Conservation (phyloP, 2,888 invertebrate genomes). For the Folsomia manolachei region DNA sequence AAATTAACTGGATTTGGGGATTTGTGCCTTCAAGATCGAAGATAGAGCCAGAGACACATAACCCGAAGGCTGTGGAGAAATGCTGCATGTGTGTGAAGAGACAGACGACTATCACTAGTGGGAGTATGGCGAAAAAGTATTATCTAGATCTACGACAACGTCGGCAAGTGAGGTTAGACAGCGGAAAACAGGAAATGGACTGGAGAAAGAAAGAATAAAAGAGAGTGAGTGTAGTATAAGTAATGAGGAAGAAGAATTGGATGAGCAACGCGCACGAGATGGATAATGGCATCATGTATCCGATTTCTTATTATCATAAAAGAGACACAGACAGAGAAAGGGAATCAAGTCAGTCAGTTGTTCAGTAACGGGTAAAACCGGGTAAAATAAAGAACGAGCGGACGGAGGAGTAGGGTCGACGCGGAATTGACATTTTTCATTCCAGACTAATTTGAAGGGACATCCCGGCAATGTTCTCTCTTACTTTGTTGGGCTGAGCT, state of each 20-base stretch:
- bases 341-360: slow-evolving; percentile 9
- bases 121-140: no score
- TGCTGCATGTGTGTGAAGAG: no score
- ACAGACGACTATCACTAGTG: background rate
- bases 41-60: no score
- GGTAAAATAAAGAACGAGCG: slow-evolving; percentile 6
- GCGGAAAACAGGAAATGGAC: slow-evolving; percentile 1
- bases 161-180: background rate
- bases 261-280: slow-evolving; percentile 6
- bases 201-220: background rate
- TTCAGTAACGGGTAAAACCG: no score
- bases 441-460: slow-evolving; percentile 43
- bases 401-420: slow-evolving; percentile 4
- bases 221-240: background rate
- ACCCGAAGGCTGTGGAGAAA: background rate
- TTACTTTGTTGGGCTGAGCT: slow-evolving; percentile 18
- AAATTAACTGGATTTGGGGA: no score
- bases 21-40: no score
- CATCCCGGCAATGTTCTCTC: slow-evolving; percentile 29
- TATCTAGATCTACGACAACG: no score
- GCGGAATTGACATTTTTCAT: slow-evolving; percentile 45
- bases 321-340: slow-evolving; percentile 15
- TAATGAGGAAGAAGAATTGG: slow-evolving; percentile 17
- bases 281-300: slow-evolving; percentile 3
- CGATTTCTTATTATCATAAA: slow-evolving; percentile 11